phyloP scores from a whole-genome alignment of 2,888 invertebrate genomes.

The Liodrosophila aerea region DNA sequence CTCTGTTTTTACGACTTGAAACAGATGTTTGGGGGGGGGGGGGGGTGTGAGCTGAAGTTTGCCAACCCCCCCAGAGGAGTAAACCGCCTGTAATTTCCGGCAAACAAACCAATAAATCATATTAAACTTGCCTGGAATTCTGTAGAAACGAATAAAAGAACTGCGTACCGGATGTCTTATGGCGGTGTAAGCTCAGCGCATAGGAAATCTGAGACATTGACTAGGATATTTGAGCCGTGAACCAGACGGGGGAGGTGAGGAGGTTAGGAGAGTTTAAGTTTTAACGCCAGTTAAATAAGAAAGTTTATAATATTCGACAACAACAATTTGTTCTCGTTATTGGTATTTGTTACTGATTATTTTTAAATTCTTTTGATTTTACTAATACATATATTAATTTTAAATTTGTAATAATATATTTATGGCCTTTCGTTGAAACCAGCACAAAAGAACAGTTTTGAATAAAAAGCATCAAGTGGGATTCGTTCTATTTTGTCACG shows the following conservation, averaged over 20 bases:
- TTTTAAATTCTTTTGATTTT: no score
- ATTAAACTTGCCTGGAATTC: constrained; percentile 71
- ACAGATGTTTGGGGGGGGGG: constrained; percentile 41
- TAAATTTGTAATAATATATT: no score
- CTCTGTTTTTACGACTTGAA: constrained; percentile 27
- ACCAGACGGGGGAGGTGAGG: not conserved
- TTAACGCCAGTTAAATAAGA: no score
- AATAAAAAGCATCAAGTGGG: no score
- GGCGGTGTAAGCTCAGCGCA: constrained; percentile 49
- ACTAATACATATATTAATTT: no score
- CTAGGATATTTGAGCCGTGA: constrained; percentile 43
- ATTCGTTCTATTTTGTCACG: no score
- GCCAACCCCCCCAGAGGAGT: constrained; percentile 21
- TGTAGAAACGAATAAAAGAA: constrained; percentile 24
- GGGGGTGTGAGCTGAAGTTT: constrained; percentile 10
- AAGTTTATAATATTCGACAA: no score
- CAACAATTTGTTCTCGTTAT: no score
- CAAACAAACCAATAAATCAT: constrained; percentile 81
- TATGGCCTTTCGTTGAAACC: no score
- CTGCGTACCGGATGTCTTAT: constrained; percentile 57
- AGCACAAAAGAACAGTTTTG: no score
- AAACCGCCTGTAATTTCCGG: constrained; percentile 78
- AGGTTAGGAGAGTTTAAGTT: not conserved
- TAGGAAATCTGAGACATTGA: constrained; percentile 65
- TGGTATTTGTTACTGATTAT: no score